Conservation (phyloP, 2,888 invertebrate genomes). For the Penaeus monodon region DNA sequence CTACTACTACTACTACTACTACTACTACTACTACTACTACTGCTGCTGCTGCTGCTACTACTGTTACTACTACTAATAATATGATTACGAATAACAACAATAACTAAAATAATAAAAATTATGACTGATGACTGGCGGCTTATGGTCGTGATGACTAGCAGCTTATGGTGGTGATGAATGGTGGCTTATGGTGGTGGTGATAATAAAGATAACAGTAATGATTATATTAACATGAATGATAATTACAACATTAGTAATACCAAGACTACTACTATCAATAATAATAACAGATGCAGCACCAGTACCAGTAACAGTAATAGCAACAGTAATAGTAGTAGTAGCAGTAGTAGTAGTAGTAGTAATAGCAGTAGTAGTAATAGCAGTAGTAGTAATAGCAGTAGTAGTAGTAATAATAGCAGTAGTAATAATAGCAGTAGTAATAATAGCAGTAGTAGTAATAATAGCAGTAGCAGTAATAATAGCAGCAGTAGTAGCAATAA, state of each 20-base stretch:
- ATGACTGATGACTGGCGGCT: not conserved
- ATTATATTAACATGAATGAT: no score
- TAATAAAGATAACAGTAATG: no score
- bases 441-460: not conserved
- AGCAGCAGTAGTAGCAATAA: not conserved
- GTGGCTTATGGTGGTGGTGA: no score
- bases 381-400: not conserved
- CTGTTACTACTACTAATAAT: not conserved
- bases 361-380: slow-evolving; percentile 13
- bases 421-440: not conserved
- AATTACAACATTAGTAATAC: no score
- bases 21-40: not conserved
- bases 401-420: slow-evolving; percentile 12
- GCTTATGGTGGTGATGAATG: not conserved
- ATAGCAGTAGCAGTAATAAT: not conserved
- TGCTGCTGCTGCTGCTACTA: no score
- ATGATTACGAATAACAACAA: not conserved
- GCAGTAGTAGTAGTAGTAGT: slow-evolving; percentile 4
- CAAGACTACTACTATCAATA: no score
- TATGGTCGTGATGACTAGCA: not conserved
- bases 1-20: not conserved
- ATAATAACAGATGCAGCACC: not conserved
- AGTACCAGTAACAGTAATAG: not conserved
- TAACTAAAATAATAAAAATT: not conserved
- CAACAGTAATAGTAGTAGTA: not conserved